Base-by-base conservation (phyloP, 2,888 invertebrate genomes). In the Penaeus monodon region DNA sequence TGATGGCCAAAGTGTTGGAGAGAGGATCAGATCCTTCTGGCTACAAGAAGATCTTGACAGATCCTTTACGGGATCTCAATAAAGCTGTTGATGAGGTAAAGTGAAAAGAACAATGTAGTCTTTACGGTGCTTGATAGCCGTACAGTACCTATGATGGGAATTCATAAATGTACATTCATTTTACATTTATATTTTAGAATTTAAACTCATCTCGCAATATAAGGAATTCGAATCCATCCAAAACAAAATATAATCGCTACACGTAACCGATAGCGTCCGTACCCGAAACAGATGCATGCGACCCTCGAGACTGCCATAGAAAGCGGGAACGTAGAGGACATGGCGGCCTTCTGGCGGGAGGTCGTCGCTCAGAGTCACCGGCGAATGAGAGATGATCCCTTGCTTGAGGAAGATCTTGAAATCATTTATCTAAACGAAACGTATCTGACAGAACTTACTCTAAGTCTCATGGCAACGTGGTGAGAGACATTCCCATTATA, bases 401-500 rank as follows among this genome's bases (percentile, higher is more conserved):
- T 85, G 33, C 73, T 63, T 27, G 79, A 70, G 8, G 84, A 79
- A 38, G 38, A 85, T 44, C 70, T 33, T 38, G 38, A 79, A 6
- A 3, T 73, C 29, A 79, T 79, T 27, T 85, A 63, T 64, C 79
- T n/a, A n/a, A 85, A 85, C 38, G 84, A 85, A 12, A 79, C 78
- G 12, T 85, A 85, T 38, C 49, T 85, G 44, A 27, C 66, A 2
- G 84, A 85, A 63, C 57, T 85, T 38, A 63, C 79, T 24, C 79
- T 85, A 3, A 33, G 79, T 63, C 66, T 85, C 17, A 70, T 85
- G 38, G 68, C 73, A 57, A 57, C 57, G 57, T 57, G 57, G 57
- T 57, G 57, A 57, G 57, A 57, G 57, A 57, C 10, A 57, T 17
- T 14, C 3, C 17, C 17, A 17, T 57, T 57, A 17, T 17, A 57